Evolutionary conservation across 2,113 vertebrate genomes (phyloP).

Genomic region (Pseudois nayaur): DNA sequence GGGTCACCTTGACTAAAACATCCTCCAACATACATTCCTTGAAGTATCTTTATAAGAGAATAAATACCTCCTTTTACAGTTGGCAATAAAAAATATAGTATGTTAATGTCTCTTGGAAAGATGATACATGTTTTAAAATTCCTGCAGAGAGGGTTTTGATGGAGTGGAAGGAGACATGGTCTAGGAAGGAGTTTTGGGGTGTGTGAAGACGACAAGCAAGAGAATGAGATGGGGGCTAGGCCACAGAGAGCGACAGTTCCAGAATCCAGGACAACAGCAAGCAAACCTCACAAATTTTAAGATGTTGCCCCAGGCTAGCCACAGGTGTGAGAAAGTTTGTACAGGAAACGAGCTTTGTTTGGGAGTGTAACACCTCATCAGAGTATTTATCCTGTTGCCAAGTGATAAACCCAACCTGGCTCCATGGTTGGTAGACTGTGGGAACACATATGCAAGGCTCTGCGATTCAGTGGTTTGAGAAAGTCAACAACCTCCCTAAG

Average conservation of each 20-base stretch:
- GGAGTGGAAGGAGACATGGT: too few relatives aligned
- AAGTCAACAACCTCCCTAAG: background rate
- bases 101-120: background rate
- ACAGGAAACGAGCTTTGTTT: background rate
- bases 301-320: background rate
- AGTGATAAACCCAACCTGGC: slow-evolving; percentile 15
- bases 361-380: background rate
- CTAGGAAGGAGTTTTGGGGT: background rate
- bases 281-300: background rate
- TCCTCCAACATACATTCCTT: background rate
- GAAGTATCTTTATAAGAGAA: background rate
- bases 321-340: slow-evolving; percentile 43
- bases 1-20: background rate
- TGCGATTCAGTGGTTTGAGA: slow-evolving; percentile 46
- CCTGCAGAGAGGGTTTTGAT: background rate
- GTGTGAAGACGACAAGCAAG: background rate
- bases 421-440: background rate
- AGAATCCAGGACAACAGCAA: background rate
- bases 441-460: background rate
- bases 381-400: slow-evolving; percentile 64
- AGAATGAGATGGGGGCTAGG: background rate
- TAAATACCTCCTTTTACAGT: background rate
- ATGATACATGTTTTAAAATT: background rate
- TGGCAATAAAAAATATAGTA: background rate
- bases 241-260: background rate